These are phyloP conservation scores for Nowickia ferox DNA, from an alignment of 2,888 invertebrate genomes.

Conservation along the genomic window DNA sequence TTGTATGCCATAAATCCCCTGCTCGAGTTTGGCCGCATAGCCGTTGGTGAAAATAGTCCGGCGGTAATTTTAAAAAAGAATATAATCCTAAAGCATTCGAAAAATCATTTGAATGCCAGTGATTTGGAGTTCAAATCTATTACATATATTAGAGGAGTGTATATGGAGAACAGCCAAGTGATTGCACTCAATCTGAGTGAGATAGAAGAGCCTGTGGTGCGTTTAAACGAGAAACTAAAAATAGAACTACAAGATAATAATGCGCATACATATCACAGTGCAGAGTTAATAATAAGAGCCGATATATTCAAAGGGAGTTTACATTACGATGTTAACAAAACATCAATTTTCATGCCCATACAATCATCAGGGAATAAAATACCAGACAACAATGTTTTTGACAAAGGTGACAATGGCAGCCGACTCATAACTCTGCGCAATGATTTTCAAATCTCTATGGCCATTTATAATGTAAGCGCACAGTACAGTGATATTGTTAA, in stretches of 20 bases:
- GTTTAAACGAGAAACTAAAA: slow-evolving; percentile 60
- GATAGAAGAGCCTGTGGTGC: slow-evolving; percentile 73
- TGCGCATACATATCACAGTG: slow-evolving; percentile 69
- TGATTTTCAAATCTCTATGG: slow-evolving; percentile 88
- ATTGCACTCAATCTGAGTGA: slow-evolving; percentile 79
- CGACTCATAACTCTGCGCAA: slow-evolving; percentile 87
- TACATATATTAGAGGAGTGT: slow-evolving; percentile 49
- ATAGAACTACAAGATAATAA: slow-evolving; percentile 53
- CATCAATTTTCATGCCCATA: slow-evolving; percentile 78
- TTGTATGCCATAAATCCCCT: slow-evolving; percentile 90
- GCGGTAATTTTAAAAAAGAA: slow-evolving; percentile 42
- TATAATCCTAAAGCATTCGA: slow-evolving; percentile 59
- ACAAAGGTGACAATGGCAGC: neutral
- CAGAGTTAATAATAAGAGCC: slow-evolving; percentile 78
- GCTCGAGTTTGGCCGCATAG: slow-evolving; percentile 92
- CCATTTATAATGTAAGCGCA: slow-evolving; percentile 88
- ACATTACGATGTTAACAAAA: slow-evolving; percentile 78
- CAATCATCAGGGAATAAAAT: slow-evolving; percentile 30
- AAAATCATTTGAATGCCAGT: slow-evolving; percentile 57
- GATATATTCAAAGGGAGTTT: slow-evolving; percentile 81
- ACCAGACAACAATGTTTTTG: neutral
- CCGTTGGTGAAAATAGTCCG: slow-evolving; percentile 85
- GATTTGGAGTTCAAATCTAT: slow-evolving; percentile 46
- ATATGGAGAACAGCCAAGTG: neutral
- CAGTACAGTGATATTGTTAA: slow-evolving; percentile 78